phyloP scores from a whole-genome alignment of 2,113 vertebrate genomes.

The Mungos mungo region DNA sequence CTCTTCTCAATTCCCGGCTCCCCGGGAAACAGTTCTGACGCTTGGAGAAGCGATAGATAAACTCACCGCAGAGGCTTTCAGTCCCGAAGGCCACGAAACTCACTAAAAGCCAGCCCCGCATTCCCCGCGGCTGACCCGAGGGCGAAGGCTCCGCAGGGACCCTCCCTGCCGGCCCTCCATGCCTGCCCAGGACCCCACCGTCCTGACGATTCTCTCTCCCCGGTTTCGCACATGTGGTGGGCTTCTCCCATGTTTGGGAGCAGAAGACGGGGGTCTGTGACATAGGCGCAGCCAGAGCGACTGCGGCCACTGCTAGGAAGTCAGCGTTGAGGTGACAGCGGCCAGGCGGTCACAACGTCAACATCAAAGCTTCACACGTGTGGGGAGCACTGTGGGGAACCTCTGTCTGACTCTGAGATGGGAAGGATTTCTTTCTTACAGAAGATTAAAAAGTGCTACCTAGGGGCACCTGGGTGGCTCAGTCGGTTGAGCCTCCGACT shows the following conservation, averaged over 20 bases:
- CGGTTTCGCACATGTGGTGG: accelerated
- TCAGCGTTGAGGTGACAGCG: not conserved
- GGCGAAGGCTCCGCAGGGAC: not conserved
- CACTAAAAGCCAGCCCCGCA: not conserved
- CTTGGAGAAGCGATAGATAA: not conserved
- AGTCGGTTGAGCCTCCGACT: too few relatives aligned
- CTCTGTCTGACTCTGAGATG: not conserved
- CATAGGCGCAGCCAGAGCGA: not conserved
- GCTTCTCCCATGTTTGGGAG: not conserved
- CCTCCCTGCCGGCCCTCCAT: not conserved
- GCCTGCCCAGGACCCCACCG: not conserved
- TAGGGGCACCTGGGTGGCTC: too few relatives aligned
- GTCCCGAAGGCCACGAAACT: not conserved
- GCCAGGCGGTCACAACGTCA: not conserved
- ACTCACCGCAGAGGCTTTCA: not conserved
- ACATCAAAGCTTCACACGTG: not conserved
- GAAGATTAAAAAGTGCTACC: not conserved
- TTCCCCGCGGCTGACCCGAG: accelerated
- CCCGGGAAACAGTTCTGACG: not conserved
- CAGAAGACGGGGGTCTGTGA: not conserved
- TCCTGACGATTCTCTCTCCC: not conserved
- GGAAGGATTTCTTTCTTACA: not conserved
- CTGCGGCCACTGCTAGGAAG: not conserved
- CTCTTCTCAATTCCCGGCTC: not conserved
- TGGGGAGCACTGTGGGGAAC: not conserved